Percentiles rank a stretch among this genome's conserved stretches.
Evolutionary conservation across 2,113 vertebrate genomes (phyloP).

Genomic region (Sardina pilchardus): DNA sequence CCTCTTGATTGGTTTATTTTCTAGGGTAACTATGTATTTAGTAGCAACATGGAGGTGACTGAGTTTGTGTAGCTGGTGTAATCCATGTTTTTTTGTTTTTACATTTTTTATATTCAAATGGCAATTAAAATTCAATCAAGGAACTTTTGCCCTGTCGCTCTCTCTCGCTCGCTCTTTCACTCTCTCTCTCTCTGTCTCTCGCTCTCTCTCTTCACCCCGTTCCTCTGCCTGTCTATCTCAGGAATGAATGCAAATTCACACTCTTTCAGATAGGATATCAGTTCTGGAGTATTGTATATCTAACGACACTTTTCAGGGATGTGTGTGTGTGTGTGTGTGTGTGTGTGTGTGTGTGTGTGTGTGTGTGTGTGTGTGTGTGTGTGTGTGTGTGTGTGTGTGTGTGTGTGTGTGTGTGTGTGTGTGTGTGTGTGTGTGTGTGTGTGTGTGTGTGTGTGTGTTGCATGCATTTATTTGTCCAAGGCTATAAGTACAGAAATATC

Average conservation of each 20-base stretch:
- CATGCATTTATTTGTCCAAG: background rate
- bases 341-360: background rate
- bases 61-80: background rate
- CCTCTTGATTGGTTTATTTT: background rate
- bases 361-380: too few species aligned
- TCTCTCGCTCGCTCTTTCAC: background rate
- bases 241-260: background rate
- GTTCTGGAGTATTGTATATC: background rate
- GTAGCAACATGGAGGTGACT: background rate
- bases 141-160: background rate
- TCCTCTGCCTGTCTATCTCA: background rate
- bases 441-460: background rate
- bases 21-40: background rate
- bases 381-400: too few species aligned
- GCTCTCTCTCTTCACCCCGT: background rate
- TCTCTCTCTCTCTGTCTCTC: background rate
- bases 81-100: background rate
- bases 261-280: background rate
- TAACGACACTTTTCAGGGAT: background rate
- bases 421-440: conserved; percentile 1
- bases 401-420: conserved; percentile 9
- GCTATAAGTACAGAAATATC: background rate
- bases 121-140: background rate
- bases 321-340: conserved; percentile 9
- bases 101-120: background rate